Conservation (phyloP, 2,113 vertebrate species). For the Epinephelus fuscoguttatus region DNA sequence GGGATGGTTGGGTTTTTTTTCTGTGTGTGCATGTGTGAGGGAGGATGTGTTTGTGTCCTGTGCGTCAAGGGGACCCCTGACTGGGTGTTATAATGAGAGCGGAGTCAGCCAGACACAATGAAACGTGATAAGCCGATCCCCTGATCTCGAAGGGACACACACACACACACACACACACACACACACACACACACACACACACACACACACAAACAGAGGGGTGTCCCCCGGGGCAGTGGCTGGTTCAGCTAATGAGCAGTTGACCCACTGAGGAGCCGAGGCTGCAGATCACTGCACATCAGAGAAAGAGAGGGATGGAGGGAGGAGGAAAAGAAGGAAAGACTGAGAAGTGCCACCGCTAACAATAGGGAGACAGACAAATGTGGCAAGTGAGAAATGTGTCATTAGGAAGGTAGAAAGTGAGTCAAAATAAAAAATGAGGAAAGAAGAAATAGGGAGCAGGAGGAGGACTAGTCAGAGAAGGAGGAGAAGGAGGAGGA, state of each 20-base stretch:
- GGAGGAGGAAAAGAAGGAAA: slow-evolving; percentile 14
- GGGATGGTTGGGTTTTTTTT: slow-evolving; percentile 7
- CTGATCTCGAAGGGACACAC: slow-evolving; percentile 63
- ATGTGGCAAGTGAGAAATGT: slow-evolving; percentile 40
- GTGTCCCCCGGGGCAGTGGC: slow-evolving; percentile 73
- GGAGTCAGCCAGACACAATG: slow-evolving; percentile 79
- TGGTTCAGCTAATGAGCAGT: slow-evolving; percentile 83
- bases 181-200: not conserved
- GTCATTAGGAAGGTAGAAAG: slow-evolving; percentile 4
- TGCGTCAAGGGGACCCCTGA: slow-evolving; percentile 73
- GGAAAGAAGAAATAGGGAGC: not conserved
- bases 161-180: slow-evolving; percentile 3
- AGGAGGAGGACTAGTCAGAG: slow-evolving; percentile 4
- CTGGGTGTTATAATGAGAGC: slow-evolving; percentile 80
- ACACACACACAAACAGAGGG: slow-evolving; percentile 35
- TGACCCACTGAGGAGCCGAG: slow-evolving; percentile 79
- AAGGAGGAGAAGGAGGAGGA: slow-evolving; percentile 1
- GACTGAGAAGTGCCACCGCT: slow-evolving; percentile 23
- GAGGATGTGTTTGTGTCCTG: slow-evolving; percentile 55
- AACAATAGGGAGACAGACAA: slow-evolving; percentile 23
- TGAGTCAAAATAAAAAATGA: not conserved
- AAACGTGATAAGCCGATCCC: slow-evolving; percentile 79
- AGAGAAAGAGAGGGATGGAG: slow-evolving; percentile 55
- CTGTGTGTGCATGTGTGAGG: slow-evolving; percentile 18
- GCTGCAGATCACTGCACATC: slow-evolving; percentile 73